A percentile compares a stretch with the other conserved stretches of the same genome.
phyloP scores from a whole-genome alignment of 2,888 invertebrate genomes.

The Endomychus coccineus region DNA sequence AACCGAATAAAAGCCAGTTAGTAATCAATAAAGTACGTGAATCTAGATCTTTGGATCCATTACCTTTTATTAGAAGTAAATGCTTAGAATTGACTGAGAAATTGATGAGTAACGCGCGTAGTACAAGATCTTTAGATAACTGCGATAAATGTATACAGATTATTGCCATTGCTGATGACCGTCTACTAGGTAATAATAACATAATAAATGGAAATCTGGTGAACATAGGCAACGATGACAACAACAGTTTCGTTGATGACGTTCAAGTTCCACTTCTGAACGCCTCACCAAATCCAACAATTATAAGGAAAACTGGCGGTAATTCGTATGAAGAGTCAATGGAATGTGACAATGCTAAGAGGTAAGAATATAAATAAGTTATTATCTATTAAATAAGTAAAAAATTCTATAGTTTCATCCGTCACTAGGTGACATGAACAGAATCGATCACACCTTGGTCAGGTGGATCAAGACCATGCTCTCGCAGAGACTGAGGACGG shows the following conservation, averaged over 20 bases:
- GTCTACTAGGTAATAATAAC: constrained; percentile 48
- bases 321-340: constrained; percentile 37
- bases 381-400: too few relatives aligned
- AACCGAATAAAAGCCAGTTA: constrained; percentile 40
- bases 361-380: constrained; percentile 24
- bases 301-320: constrained; percentile 35
- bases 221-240: constrained; percentile 35
- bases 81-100: constrained; percentile 20
- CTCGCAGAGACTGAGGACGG: too few relatives aligned
- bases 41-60: constrained; percentile 58
- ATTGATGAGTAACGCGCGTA: constrained; percentile 21
- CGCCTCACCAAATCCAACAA: constrained; percentile 28
- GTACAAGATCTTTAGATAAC: constrained; percentile 44
- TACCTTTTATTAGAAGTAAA: constrained; percentile 42
- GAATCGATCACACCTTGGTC: too few relatives aligned
- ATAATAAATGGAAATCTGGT: constrained; percentile 50
- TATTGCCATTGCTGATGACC: constrained; percentile 43
- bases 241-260: constrained; percentile 37
- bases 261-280: constrained; percentile 44
- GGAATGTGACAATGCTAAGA: constrained; percentile 34
- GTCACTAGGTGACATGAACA: too few relatives aligned
- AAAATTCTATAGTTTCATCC: too few relatives aligned
- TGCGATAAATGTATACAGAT: constrained; percentile 46
- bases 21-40: constrained; percentile 47
- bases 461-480: too few relatives aligned